Evolutionary conservation across 2,113 vertebrate genomes (phyloP), one percentile per base, ranked within the genome.

Genomic region (Callipepla californica): DNA sequence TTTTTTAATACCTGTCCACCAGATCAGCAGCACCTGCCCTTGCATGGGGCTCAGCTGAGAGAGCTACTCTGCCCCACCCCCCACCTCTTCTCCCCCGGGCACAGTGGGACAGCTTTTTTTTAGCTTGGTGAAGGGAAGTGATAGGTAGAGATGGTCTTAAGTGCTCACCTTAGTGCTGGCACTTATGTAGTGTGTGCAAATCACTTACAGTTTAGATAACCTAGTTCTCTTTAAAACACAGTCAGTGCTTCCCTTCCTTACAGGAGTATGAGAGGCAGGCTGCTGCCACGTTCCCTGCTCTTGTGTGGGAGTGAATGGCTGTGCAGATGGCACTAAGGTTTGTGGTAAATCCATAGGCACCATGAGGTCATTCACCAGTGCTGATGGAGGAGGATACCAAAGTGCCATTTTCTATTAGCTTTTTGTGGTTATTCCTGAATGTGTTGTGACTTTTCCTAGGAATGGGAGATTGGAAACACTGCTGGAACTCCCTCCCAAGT

Each of bases 61-160:
- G 42, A 11, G 12, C 5, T 5, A 12, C 61, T 13, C 1, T 34
- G 55, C 19, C 30, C 26, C 23, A n/a, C 23, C 0, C 0, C n/a
- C 7, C 0, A 9, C 15, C 48, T 2, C 3, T 80, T 61, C 34
- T 26, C 20, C 74, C 22, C 4, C 47, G 32, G 1, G 13, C 40
- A 70, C 0, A 0, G 28, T 50, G 50, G 18, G 57, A 57, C 12
- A 32, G 28, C 50, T 32, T 62, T 80, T 72, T 89, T 65, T 22
- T 72, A 11, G 74, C 11, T 68, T 70, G 58, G 44, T 53, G 40
- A 61, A 80, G 57, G 25, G 6, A 7, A 80, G 89, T 13, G 16
- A 61, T 50, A 6, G 11, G 4, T 40, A 38, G 59, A 42, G 23
- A 40, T 80, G 47, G 20, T 75, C 81, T 86, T 36, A 44, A 57